Conservation (phyloP, 2,888 invertebrate genomes). For the Tachystola acroxantha region DNA sequence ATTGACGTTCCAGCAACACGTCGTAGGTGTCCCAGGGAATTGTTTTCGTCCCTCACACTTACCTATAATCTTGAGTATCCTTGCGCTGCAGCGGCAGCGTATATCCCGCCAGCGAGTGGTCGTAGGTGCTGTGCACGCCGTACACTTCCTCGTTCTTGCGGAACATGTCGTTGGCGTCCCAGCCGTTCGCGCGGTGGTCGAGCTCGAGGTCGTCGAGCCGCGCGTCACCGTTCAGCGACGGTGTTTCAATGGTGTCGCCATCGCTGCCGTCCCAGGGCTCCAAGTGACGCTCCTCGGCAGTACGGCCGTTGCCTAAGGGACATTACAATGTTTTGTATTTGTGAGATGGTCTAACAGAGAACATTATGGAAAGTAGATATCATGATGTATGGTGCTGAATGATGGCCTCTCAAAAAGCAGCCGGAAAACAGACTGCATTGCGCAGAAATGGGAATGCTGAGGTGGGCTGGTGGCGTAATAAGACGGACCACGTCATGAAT, state of each 20-base stretch:
- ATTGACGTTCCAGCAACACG: no score
- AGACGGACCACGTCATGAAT: constrained; percentile 92
- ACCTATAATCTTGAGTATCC: constrained; percentile 92
- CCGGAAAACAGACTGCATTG: no score
- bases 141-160: constrained; percentile 92
- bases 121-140: constrained; percentile 95
- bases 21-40: no score
- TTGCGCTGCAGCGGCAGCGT: constrained; percentile 91
- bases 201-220: constrained; percentile 83
- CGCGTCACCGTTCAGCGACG: constrained; percentile 77
- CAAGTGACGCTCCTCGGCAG: constrained; percentile 84
- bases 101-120: constrained; percentile 94
- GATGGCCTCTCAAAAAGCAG: no score
- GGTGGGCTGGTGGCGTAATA: no score
- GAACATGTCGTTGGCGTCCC: constrained; percentile 99
- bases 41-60: no score
- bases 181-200: constrained; percentile 91
- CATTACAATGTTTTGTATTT: no score
- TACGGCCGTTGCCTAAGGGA: constrained; percentile 57
- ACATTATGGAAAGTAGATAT: no score
- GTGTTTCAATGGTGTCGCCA: constrained; percentile 58
- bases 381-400: no score
- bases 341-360: no score
- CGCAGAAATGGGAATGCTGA: no score
- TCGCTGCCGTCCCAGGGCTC: constrained; percentile 92